Base-by-base conservation (phyloP, 2,113 vertebrate genomes). In the Pungitius pungitius region DNA sequence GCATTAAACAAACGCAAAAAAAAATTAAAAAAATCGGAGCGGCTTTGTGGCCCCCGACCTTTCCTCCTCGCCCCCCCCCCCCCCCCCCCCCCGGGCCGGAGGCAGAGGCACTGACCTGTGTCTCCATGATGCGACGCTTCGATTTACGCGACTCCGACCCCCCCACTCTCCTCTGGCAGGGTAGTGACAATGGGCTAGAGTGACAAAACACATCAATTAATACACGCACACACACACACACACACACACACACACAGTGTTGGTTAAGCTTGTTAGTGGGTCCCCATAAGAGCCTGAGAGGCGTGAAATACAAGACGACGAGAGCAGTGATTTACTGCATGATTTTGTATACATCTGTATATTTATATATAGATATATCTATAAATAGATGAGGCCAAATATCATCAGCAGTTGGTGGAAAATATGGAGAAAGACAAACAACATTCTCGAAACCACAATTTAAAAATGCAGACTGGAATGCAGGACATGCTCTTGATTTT, bases 121-220 rank as follows among this genome's bases (percentile, higher is more conserved):
- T 92, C 90, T 95, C 94, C 14, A 85, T 87, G 84, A 93, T 91
- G 87, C 93, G 93, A 3, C 93, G 92, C 86, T 94, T 94, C 75
- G 93, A 92, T 92, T 95, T 95, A 59, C 93, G 93, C 0, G 92
- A 75, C 75, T 94, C 94, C 0, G 85, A 49, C 43, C 88, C 93
- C 54, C 69, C 91, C 7, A 68, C 75, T 91, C 89, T 92, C 85
- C 92, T 92, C 81, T 94, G 93, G 80, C 93, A 94, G 60, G 93
- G 86, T 54, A 93, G 87, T 74, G 93, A 94, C 91, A 91, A 72
- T 11, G 93, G 93, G 90, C 94, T 95, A 85, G 40, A 70, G 69
- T 1, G 58, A 62, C 72, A 58, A 87, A 54, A 64, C 66, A 58
- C 68, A 78, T 58, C 78, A 69, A 75, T 57, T 69, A 51, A 83